These are phyloP conservation scores for Stichopus horrens DNA, from an alignment of 53 echinoderm and acorn worm genomes.

Conservation along the genomic window DNA sequence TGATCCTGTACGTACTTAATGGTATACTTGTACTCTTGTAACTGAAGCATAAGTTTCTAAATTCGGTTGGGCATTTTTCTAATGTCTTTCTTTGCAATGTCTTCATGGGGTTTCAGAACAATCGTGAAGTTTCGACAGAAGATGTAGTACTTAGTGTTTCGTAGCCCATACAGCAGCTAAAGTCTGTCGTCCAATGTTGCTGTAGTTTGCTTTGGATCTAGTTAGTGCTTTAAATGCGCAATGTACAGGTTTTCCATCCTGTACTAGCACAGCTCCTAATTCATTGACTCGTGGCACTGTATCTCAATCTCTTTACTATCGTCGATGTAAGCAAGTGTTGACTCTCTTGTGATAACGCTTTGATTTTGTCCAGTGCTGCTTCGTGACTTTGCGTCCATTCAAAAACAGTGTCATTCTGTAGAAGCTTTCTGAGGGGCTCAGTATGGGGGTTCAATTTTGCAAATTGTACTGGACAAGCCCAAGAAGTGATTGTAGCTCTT, in stretches of 20 bases:
- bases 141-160: no score
- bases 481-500: constrained; percentile 1
- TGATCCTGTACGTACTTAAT: constrained; percentile 6
- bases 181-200: no score
- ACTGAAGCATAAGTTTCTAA: neutral
- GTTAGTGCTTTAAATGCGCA: neutral
- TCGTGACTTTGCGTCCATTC: no score
- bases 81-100: constrained; percentile 12
- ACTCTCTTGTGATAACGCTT: neutral
- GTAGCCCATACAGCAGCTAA: no score
- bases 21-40: constrained; percentile 3
- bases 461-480: constrained; percentile 35
- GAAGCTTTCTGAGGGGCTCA: constrained; percentile 33
- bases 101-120: no score
- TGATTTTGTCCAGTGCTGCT: neutral
- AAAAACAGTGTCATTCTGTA: constrained; percentile 6
- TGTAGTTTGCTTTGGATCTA: no score
- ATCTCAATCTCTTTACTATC: neutral
- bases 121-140: no score
- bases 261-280: constrained; percentile 19
- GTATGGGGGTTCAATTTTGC: constrained; percentile 14
- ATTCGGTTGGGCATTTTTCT: neutral
- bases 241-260: no score
- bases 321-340: constrained; percentile 5
- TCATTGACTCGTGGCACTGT: neutral